Evolutionary conservation across 2,113 vertebrate species (phyloP), one percentile per base, ranked within the genome.

Genomic region (Varanus salvator): DNA sequence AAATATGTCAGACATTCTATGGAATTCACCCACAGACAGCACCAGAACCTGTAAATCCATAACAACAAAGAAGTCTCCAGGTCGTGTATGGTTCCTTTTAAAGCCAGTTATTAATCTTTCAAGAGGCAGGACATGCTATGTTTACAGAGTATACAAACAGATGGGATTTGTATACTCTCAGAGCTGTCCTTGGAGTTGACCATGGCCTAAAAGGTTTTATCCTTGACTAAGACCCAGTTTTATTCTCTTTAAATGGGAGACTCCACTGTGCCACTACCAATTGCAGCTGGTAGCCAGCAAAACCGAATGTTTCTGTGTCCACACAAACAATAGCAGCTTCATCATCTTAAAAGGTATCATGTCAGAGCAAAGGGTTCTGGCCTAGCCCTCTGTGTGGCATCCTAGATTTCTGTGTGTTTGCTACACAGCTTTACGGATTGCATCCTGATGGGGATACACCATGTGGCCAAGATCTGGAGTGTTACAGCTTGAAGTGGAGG

Each of bases 131-230:
- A 8, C 25, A 25, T 27, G 8, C 21, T 77, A 38, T 19, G 48
- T 21, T 9, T 3, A 54, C 7, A 54, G 38, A 44, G 38, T 54
- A 27, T 50, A 48, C 6, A 48, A 31, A 25, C 4, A 50, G 19
- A 17, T 44, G 57, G 48, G 74, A 60, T 60, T 64, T 82, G 68
- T 44, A 88, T 12, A 23, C 19, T 2, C 72, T 44, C 34, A 82
- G 64, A 82, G n/a, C 34, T n/a, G n/a, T 6, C n/a, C 17, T 83
- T n/a, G 34, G 87, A 89, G 54, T 69, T 83, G 80, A 60, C 87
- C 87, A 83, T 74, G 80, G 80, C 80, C 66, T 74, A 38, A 5
- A 9, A 19, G 14, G 27, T 88, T 12, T 2, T n/a, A 6, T 15
- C 3, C 52, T 29, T 71, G 25, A 48, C 38, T 11, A 60, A 86